Percentiles rank a stretch among this genome's conserved stretches.
phyloP scores from a whole-genome alignment of 2,797 vertebrate genomes.

The Rachycentron canadum region DNA sequence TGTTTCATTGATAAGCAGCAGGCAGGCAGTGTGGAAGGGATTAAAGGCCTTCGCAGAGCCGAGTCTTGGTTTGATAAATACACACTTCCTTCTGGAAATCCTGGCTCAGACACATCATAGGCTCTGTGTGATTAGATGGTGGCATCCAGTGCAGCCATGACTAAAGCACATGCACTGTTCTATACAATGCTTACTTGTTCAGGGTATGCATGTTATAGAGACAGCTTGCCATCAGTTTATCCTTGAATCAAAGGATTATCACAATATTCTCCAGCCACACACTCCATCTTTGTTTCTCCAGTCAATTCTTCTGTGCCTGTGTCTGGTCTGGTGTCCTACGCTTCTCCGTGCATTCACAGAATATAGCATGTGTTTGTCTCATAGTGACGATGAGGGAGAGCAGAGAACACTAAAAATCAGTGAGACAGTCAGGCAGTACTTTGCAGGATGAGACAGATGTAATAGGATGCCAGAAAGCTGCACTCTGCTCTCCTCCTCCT shows the following conservation, averaged over 20 bases:
- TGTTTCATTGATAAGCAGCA: slow-evolving; percentile 80
- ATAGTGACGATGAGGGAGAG: slow-evolving; percentile 20
- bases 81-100: slow-evolving; percentile 73
- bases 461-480: slow-evolving; percentile 64
- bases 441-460: slow-evolving; percentile 60
- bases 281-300: slow-evolving; percentile 32
- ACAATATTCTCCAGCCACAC: slow-evolving; percentile 24
- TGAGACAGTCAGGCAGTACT: slow-evolving; percentile 38
- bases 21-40: slow-evolving; percentile 71
- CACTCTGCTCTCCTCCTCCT: slow-evolving; percentile 48
- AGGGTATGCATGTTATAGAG: slow-evolving; percentile 29
- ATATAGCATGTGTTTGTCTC: slow-evolving; percentile 18
- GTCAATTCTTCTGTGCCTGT: slow-evolving; percentile 9
- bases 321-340: slow-evolving; percentile 23
- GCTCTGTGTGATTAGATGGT: slow-evolving; percentile 68
- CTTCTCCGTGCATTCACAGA: slow-evolving; percentile 27
- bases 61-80: slow-evolving; percentile 71
- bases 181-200: slow-evolving; percentile 45
- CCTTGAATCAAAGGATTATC: slow-evolving; percentile 63
- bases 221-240: slow-evolving; percentile 52
- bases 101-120: slow-evolving; percentile 69
- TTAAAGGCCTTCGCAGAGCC: slow-evolving; percentile 74
- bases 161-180: slow-evolving; percentile 46
- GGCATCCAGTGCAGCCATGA: slow-evolving; percentile 53
- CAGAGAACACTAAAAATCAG: slow-evolving; percentile 37